Percentiles rank a stretch among this genome's conserved stretches.
Evolutionary conservation across 1,140 invertebrate genomes (phyloP).

Genomic region (Diachasmimorpha longicaudata): DNA sequence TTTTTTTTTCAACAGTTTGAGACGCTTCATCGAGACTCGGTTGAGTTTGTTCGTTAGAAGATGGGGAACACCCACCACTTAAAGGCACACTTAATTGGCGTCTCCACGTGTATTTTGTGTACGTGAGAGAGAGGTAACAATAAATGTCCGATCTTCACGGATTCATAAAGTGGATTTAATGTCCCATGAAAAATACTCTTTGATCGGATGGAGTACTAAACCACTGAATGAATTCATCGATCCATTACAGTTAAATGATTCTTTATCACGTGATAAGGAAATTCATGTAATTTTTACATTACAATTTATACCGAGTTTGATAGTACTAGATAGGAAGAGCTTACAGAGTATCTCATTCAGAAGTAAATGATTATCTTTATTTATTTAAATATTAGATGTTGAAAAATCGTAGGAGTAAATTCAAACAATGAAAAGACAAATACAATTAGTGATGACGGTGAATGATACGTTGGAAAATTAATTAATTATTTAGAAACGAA

Average conservation of each 20-base stretch:
- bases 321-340: neutral
- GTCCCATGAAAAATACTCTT: conserved; percentile 12
- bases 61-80: conserved; percentile 16
- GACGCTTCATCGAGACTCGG: neutral
- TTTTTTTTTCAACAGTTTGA: neutral
- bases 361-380: too few species aligned
- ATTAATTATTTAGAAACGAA: too few species aligned
- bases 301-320: neutral
- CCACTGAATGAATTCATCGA: neutral
- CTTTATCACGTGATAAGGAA: neutral
- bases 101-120: neutral
- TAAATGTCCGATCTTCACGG: conserved; percentile 28
- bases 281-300: neutral
- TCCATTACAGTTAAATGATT: neutral
- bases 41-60: conserved; percentile 3
- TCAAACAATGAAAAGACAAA: too few species aligned
- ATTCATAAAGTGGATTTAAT: conserved; percentile 29
- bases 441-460: too few species aligned
- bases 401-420: too few species aligned
- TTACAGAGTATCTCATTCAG: too few species aligned
- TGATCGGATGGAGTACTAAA: neutral
- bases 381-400: too few species aligned
- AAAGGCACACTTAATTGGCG: conserved; percentile 5
- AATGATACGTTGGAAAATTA: too few species aligned
- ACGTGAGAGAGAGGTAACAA: conserved; percentile 7